phyloP scores from a whole-genome alignment of 2,797 vertebrate genomes.

The Heterohyrax brucei region DNA sequence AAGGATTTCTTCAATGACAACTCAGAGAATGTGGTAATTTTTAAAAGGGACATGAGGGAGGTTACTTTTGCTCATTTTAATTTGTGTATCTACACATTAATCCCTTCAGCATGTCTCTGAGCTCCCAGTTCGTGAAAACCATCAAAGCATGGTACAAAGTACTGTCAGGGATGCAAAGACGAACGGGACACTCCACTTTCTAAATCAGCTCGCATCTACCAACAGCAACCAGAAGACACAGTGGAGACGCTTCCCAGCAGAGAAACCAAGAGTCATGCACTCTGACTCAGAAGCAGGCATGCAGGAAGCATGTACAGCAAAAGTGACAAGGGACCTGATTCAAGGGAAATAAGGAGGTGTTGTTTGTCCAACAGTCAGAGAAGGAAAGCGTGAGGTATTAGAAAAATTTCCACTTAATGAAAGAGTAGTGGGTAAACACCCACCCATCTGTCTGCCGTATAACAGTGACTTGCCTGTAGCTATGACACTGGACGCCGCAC shows the following conservation, averaged over 20 bases:
- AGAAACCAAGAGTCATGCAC: background rate
- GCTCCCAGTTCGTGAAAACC: background rate
- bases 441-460: background rate
- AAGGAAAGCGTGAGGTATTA: background rate
- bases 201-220: background rate
- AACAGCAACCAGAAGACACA: background rate
- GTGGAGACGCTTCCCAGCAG: background rate
- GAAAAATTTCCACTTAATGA: background rate
- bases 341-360: background rate
- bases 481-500: background rate
- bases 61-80: slow-evolving; percentile 18
- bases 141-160: slow-evolving; percentile 3
- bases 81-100: background rate
- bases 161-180: background rate
- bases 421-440: background rate
- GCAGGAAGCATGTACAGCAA: rapidly evolving
- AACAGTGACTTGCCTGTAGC: background rate
- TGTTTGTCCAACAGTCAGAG: slow-evolving; percentile 19
- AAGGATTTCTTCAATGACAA: slow-evolving; percentile 25
- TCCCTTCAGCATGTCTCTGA: background rate
- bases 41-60: background rate
- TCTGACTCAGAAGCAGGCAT: background rate
- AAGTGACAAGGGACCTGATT: background rate
- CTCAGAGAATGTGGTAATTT: background rate
- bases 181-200: background rate